phyloP scores from a whole-genome alignment of 2,797 vertebrate genomes.

The Lophius americanus region DNA sequence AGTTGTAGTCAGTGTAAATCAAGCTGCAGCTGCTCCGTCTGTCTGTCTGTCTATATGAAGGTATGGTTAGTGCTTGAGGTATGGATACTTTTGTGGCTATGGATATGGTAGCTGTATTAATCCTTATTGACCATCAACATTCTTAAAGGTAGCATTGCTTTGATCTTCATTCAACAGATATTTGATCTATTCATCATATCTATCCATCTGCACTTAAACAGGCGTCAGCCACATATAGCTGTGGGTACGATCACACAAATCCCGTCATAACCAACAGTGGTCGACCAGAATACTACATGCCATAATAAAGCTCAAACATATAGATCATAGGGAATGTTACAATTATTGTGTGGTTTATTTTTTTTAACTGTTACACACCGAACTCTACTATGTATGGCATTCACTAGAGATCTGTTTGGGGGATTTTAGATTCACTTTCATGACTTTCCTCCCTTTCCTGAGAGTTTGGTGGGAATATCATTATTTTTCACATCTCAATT shows the following conservation, averaged over 20 bases:
- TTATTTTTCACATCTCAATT: no score
- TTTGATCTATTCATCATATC: background rate
- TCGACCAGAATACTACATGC: background rate
- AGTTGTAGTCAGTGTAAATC: background rate
- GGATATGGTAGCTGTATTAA: background rate
- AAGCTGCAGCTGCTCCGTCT: constrained; percentile 2
- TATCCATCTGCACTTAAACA: background rate
- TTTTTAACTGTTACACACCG: no score
- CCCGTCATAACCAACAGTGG: background rate
- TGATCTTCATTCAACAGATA: background rate
- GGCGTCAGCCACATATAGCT: background rate
- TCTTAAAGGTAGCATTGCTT: background rate
- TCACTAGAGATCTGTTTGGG: no score
- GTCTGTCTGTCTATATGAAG: background rate
- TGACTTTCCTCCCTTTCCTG: no score
- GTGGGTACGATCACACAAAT: background rate
- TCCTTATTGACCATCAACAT: background rate
- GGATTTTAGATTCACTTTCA: no score
- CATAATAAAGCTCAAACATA: background rate
- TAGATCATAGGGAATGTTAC: background rate
- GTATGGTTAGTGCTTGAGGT: background rate
- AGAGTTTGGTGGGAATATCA: no score
- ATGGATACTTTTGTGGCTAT: background rate
- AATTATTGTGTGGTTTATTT: background rate
- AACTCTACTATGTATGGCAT: no score